Evolutionary conservation across 2,113 vertebrate genomes (phyloP).

Genomic region (Ceratotherium simum): DNA sequence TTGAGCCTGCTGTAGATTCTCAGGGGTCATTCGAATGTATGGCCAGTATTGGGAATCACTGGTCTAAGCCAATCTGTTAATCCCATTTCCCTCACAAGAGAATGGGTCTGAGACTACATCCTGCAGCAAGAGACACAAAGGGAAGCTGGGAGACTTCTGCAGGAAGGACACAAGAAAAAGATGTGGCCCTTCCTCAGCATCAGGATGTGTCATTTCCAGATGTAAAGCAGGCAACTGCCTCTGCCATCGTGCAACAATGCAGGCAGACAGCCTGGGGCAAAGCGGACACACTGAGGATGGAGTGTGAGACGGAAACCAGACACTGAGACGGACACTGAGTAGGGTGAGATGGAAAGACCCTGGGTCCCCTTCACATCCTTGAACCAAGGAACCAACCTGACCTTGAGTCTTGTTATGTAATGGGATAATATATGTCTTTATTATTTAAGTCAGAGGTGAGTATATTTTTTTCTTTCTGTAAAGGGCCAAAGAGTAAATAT

Average conservation of each 20-base stretch:
- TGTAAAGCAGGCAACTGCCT: not conserved
- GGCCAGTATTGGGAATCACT: not conserved
- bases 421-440: not conserved
- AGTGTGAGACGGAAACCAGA: not conserved
- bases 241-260: not conserved
- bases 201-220: not conserved
- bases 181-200: not conserved
- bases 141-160: not conserved
- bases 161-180: not conserved
- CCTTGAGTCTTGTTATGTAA: not conserved
- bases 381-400: not conserved
- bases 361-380: not conserved
- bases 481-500: not conserved
- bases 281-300: no score
- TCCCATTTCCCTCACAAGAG: not conserved
- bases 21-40: not conserved
- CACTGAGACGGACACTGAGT: not conserved
- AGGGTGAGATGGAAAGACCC: not conserved
- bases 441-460: not conserved
- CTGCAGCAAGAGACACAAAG: not conserved
- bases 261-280: not conserved
- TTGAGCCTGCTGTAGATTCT: not conserved
- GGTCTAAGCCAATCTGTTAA: not conserved
- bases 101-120: not conserved
- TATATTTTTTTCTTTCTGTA: not conserved